Evolutionary conservation across 2,797 vertebrate species (phyloP).

Genomic region (Odontamblyopus lacepedii): DNA sequence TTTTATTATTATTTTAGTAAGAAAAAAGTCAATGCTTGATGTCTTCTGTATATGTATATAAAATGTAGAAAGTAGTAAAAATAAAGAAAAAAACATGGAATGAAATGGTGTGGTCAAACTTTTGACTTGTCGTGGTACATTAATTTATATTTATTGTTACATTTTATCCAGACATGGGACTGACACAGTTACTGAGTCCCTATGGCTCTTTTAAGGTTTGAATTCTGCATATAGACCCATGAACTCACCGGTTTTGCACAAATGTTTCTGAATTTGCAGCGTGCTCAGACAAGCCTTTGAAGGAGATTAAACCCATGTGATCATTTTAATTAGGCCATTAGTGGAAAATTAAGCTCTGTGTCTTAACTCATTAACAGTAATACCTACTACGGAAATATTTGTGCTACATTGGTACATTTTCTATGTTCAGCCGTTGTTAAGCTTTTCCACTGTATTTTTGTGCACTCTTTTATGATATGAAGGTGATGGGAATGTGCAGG

Average conservation of each 20-base stretch:
- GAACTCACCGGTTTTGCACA: slow-evolving; percentile 1
- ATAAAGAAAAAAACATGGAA: background rate
- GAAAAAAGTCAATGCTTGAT: too few species aligned
- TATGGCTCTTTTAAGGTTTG: background rate
- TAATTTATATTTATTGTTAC: background rate
- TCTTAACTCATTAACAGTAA: slow-evolving; percentile 78
- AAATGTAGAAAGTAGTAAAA: too few species aligned
- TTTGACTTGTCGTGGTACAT: too few species aligned
- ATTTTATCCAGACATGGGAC: background rate
- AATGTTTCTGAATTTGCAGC: slow-evolving; percentile 46
- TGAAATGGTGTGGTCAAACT: too few species aligned
- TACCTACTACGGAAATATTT: slow-evolving; percentile 61
- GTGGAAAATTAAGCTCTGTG: slow-evolving; percentile 76
- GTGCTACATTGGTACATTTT: slow-evolving; percentile 37
- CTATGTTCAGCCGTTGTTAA: slow-evolving; percentile 21
- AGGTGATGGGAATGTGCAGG: slow-evolving; percentile 65
- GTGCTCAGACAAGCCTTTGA: slow-evolving; percentile 68
- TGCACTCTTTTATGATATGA: slow-evolving; percentile 58
- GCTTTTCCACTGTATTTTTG: slow-evolving; percentile 46
- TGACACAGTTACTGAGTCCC: background rate
- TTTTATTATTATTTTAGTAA: too few species aligned
- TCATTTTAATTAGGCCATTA: slow-evolving; percentile 82
- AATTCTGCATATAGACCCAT: background rate
- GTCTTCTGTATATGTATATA: too few species aligned
- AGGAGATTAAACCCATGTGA: slow-evolving; percentile 80